Evolutionary conservation across 2,113 vertebrate genomes (phyloP), one percentile per base, ranked within the genome.

Genomic region (Syngnathus scovelli): DNA sequence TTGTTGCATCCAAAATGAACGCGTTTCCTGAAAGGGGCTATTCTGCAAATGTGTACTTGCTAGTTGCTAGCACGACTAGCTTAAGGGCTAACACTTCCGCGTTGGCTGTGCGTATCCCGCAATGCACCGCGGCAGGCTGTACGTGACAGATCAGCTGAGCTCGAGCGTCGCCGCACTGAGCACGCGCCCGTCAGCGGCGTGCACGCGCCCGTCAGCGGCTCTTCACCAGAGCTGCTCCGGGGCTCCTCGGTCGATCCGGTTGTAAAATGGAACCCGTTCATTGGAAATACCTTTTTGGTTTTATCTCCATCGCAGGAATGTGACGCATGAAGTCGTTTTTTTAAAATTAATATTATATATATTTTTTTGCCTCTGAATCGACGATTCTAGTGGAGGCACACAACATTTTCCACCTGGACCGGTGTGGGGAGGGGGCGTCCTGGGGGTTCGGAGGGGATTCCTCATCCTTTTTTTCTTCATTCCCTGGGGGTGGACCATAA

Each of bases 101-200:
- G 41, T 46, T 44, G 18, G n/a, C n/a, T 13, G 41, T 16, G 16
- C 27, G 61, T 76, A 79, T 91, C 90, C 90, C 91, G 91, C 56
- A 89, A 90, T 91, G 66, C 89, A 51, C 55, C 84, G 77, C 89
- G 87, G 65, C 41, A 48, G 3, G 69, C 75, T 72, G 66, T 70
- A 44, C 72, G 74, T 77, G 73, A 61, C 70, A 71, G 77, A 82
- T 85, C 85, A 86, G 87, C 85, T 90, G 88, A 78, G 84, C 82
- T 64, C 74, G 76, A 67, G 86, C 70, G 23, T 62, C 62, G 85
- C 86, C 78, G 90, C 90, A 88, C 88, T 86, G 79, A 71, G 77
- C 79, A 59, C 77, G 66, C 76, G 83, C 82, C 85, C 37, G 59
- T 39, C 36, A 77, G 78, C 82, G 75, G 80, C 3, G 76, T 64